These are phyloP conservation scores for Anableps anableps DNA, from an alignment of 2,797 vertebrate genomes.

Conservation along the genomic window DNA sequence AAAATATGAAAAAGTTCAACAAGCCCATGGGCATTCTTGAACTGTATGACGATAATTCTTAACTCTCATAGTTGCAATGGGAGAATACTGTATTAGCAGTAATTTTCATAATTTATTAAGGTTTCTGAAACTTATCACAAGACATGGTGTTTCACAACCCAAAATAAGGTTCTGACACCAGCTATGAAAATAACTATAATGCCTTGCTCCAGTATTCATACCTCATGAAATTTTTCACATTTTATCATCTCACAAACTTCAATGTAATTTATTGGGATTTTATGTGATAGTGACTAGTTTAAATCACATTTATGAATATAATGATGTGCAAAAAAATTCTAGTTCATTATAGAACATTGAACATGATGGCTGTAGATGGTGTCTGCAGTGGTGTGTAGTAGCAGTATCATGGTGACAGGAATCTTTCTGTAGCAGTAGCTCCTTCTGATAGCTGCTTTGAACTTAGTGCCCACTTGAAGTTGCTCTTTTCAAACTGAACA, in stretches of 20 bases:
- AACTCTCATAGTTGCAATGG: neutral
- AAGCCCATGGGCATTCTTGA: neutral
- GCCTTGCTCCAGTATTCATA: neutral
- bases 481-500: conserved; percentile 40
- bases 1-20: neutral
- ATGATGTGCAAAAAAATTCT: neutral
- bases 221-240: neutral
- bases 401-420: neutral
- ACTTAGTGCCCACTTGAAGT: neutral
- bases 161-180: neutral
- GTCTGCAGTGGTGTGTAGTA: neutral
- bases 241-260: neutral
- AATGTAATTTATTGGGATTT: neutral
- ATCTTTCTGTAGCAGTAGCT: conserved; percentile 13
- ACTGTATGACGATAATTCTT: neutral
- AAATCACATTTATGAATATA: neutral
- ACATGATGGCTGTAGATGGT: neutral
- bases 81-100: neutral
- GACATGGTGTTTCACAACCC: neutral
- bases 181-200: neutral
- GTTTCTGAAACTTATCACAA: neutral
- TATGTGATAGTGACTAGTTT: neutral
- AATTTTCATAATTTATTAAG: neutral
- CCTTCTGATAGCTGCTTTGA: conserved; percentile 6
- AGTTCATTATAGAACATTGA: too few relatives aligned